phyloP scores from a whole-genome alignment of 2,113 vertebrate species.

The Chionodraco myersi region DNA sequence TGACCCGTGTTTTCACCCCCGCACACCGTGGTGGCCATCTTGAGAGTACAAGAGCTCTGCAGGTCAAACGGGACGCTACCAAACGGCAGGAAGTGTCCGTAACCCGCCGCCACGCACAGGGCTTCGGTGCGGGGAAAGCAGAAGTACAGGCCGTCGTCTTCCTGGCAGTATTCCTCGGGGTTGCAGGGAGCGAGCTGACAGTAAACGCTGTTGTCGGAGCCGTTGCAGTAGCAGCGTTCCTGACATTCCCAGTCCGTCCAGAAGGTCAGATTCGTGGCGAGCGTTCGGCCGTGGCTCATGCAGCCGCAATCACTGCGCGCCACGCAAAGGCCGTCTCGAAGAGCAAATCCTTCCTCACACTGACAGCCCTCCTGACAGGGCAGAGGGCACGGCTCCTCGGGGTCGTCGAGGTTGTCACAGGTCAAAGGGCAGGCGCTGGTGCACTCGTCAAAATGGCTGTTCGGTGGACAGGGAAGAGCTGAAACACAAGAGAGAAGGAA shows the following conservation, averaged over 20 bases:
- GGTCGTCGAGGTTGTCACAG: conserved; percentile 87
- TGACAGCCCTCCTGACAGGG: conserved; percentile 92
- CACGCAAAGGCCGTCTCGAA: conserved; percentile 87
- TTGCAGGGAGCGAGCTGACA: conserved; percentile 89
- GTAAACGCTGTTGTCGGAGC: conserved; percentile 93
- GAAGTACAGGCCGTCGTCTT: conserved; percentile 87
- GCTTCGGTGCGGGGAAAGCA: conserved; percentile 91
- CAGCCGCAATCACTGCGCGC: conserved; percentile 92
- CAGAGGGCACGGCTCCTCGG: conserved; percentile 85
- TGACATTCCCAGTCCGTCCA: conserved; percentile 96
- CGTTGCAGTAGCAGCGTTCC: conserved; percentile 96
- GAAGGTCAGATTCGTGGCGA: conserved; percentile 94
- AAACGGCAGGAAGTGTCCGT: conserved; percentile 94
- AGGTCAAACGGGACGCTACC: conserved; percentile 91
- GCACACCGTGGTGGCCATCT: conserved; percentile 88
- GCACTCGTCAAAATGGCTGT: conserved; percentile 97
- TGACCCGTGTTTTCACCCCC: conserved; percentile 34
- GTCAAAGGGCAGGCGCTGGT: conserved; percentile 89
- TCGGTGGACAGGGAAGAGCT: conserved; percentile 93
- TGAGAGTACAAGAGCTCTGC: conserved; percentile 93
- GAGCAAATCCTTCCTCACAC: conserved; percentile 91
- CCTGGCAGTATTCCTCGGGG: conserved; percentile 92
- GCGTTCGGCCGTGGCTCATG: conserved; percentile 87
- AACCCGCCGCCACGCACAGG: conserved; percentile 91
- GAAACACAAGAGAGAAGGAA: conserved; percentile 30